phyloP scores from a whole-genome alignment of 2,888 invertebrate species.

The Drosophila demipolita region DNA sequence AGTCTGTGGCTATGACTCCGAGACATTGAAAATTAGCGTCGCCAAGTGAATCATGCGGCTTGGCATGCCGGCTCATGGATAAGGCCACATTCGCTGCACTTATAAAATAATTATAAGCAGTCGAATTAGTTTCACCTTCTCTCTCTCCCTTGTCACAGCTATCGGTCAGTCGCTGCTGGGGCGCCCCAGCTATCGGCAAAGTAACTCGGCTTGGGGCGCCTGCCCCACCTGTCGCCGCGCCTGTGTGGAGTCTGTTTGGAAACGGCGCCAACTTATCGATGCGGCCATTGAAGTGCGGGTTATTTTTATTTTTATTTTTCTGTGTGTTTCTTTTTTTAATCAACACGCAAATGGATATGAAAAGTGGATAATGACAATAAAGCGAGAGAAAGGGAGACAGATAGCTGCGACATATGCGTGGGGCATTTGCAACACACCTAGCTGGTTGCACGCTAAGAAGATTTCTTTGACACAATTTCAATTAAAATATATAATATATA shows the following conservation, averaged over 20 bases:
- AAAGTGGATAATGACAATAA: constrained; percentile 45
- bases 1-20: constrained; percentile 16
- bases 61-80: constrained; percentile 68
- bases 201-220: constrained; percentile 4
- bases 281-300: constrained; percentile 44
- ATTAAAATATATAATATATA: neutral
- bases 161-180: constrained; percentile 12
- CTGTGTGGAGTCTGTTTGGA: constrained; percentile 17
- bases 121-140: constrained; percentile 43
- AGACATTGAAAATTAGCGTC: constrained; percentile 72
- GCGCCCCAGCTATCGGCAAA: constrained; percentile 13
- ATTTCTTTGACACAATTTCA: neutral
- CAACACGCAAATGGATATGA: constrained; percentile 50
- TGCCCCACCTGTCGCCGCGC: constrained; percentile 58
- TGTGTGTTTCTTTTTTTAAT: constrained; percentile 38
- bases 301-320: constrained; percentile 1
- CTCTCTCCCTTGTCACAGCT: neutral
- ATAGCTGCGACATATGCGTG: constrained; percentile 34
- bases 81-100: constrained; percentile 76
- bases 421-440: neutral
- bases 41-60: constrained; percentile 78
- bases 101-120: constrained; percentile 78
- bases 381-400: neutral
- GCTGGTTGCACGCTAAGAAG: neutral
- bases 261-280: constrained; percentile 71